These are phyloP conservation scores for Tachysurus vachellii DNA, from an alignment of 2,113 vertebrate species.

Conservation along the genomic window DNA sequence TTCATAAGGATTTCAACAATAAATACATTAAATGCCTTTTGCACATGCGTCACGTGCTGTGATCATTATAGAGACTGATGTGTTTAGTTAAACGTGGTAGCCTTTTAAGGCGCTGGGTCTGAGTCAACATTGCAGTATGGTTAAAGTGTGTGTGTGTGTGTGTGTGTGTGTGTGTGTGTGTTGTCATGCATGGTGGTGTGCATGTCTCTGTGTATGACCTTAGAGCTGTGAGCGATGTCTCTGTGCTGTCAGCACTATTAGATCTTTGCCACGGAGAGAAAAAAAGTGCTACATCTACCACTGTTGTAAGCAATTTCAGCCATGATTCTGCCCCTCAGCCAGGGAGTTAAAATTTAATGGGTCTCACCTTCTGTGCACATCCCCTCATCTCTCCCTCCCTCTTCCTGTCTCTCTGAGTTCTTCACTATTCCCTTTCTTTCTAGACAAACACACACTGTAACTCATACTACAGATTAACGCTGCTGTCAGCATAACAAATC, in stretches of 20 bases:
- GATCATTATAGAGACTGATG: neutral
- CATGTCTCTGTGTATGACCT: conserved; percentile 12
- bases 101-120: neutral
- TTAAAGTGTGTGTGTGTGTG: conserved; percentile 26
- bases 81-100: neutral
- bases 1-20: neutral
- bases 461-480: neutral
- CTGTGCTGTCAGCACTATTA: conserved; percentile 58
- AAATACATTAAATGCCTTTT: neutral
- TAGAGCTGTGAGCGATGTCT: conserved; percentile 35
- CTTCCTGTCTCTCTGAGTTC: conserved; percentile 5
- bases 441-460: neutral
- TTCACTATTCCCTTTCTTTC: neutral
- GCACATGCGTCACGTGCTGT: neutral
- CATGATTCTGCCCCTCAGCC: conserved; percentile 64
- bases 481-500: neutral
- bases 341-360: conserved; percentile 62
- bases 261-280: conserved; percentile 47
- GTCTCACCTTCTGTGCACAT: conserved; percentile 20
- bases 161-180: conserved; percentile 20
- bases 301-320: conserved; percentile 71
- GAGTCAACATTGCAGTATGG: neutral
- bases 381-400: neutral
- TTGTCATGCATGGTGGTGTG: neutral
- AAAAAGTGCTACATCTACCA: conserved; percentile 55